Base-by-base conservation (phyloP, 2,113 vertebrate species). In the Hydrolagus affinis region DNA sequence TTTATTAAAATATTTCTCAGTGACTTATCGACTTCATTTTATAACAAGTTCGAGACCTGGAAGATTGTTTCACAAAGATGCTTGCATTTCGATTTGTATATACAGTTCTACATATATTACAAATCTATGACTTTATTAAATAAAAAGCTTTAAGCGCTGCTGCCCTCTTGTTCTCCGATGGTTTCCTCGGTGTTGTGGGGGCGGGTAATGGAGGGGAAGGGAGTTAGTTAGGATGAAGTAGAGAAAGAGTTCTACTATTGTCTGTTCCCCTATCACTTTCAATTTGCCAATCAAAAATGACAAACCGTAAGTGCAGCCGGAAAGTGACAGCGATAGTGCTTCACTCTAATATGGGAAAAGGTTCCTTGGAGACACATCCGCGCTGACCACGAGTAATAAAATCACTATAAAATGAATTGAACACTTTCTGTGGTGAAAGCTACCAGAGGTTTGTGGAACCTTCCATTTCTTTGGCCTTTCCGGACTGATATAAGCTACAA, bases 21-120 rank as follows among this genome's bases (percentile, higher is more conserved):
- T 92, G 93, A 95, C 89, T 88, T 88, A 94, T 93, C 87, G 90
- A 28, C 59, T 7, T 85, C 85, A 91, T 93, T 91, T 94, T 94
- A 92, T 89, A 92, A 86, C 85, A 90, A 90, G 89, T 83, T 83
- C 60, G 59, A 68, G 11, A 28, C 62, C 25, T 21, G 59, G 78
- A 30, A 14, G 23, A 66, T 66, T 83, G 78, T 32, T 14, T 62
- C 66, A 62, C 32, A 60, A 83, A 64, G 8, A 30, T 66, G 60
- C 64, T 80, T 32, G 66, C 11, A 28, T 21, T 21, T 60, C 28
- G 23, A 66, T 83, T 83, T 64, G 66, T 66, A 68, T 28, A 30
- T 66, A 32, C 60, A 30, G 59, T 30, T 75, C 6, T 28, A 66
- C 23, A 9, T 9, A 30, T 68, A 78, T 25, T 83, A 83, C 60